Evolutionary conservation across 2,113 vertebrate genomes (phyloP).

Genomic region (Cynoglossus semilaevis): DNA sequence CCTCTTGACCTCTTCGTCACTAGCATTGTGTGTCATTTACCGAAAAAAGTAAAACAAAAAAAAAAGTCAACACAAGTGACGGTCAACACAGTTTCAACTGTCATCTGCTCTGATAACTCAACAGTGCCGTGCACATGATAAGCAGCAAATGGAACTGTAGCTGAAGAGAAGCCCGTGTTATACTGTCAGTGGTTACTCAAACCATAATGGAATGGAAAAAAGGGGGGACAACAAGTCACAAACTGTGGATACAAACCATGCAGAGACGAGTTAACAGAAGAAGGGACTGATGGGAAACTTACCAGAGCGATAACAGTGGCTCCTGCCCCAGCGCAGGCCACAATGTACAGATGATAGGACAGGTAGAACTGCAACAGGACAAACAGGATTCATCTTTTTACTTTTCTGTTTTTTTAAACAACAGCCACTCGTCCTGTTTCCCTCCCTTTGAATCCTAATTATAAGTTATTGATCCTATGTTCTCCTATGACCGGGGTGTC

Average conservation of each 20-base stretch:
- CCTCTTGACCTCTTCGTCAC: conserved; percentile 28
- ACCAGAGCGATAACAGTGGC: conserved; percentile 98
- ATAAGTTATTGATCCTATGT: too few relatives aligned
- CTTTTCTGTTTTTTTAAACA: too few relatives aligned
- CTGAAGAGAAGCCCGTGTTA: conserved; percentile 36
- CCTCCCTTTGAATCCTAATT: too few relatives aligned
- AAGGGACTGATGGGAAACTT: conserved; percentile 65
- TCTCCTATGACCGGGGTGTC: too few relatives aligned
- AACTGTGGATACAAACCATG: conserved; percentile 49
- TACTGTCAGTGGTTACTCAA: conserved; percentile 33
- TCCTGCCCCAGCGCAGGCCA: conserved; percentile 95
- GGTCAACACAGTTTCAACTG: not conserved
- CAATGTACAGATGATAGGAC: conserved; percentile 97
- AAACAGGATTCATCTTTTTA: not conserved
- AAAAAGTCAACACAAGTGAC: not conserved
- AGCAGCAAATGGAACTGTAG: conserved; percentile 51
- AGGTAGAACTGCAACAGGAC: conserved; percentile 88
- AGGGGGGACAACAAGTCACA: conserved; percentile 33
- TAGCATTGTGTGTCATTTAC: conserved; percentile 29
- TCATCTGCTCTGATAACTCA: conserved; percentile 11
- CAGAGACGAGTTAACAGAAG: conserved; percentile 42
- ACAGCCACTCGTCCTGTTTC: too few relatives aligned
- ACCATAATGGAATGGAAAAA: conserved; percentile 52
- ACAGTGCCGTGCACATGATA: conserved; percentile 49
- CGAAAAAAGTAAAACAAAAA: conserved; percentile 22